Evolutionary conservation across 2,888 invertebrate genomes (phyloP).

Genomic region (Apantesis nais): DNA sequence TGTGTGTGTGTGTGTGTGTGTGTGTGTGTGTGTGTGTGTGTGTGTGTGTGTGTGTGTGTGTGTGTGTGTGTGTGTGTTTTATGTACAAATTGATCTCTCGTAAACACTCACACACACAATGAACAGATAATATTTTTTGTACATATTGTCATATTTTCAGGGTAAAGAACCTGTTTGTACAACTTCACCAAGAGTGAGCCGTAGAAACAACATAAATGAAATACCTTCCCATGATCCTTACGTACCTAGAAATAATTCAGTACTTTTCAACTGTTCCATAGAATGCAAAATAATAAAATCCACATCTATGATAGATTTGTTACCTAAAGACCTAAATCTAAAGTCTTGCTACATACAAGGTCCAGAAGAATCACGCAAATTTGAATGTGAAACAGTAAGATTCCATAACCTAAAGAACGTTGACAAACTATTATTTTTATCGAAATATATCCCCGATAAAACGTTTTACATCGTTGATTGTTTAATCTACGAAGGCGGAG

Average conservation of each 20-base stretch:
- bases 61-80: background rate
- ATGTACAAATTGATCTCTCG: too few species aligned
- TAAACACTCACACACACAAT: too few species aligned
- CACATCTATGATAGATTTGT: slow-evolving; percentile 65
- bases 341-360: slow-evolving; percentile 60
- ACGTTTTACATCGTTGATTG: slow-evolving; percentile 73
- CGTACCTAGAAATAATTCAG: slow-evolving; percentile 63
- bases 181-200: slow-evolving; percentile 43
- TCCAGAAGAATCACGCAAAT: slow-evolving; percentile 37
- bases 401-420: slow-evolving; percentile 70
- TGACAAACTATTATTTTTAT: slow-evolving; percentile 72
- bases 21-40: too few species aligned
- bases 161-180: slow-evolving; percentile 61
- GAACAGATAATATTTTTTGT: background rate
- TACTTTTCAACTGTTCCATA: slow-evolving; percentile 67
- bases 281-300: slow-evolving; percentile 59
- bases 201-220: slow-evolving; percentile 48
- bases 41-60: too few species aligned
- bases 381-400: slow-evolving; percentile 64
- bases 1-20: too few species aligned
- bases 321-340: slow-evolving; percentile 53
- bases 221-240: slow-evolving; percentile 73
- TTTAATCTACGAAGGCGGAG: slow-evolving; percentile 68
- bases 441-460: slow-evolving; percentile 62
- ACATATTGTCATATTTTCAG: slow-evolving; percentile 56